These are phyloP conservation scores for Sarcophaga caerulescens DNA, from an alignment of 2,888 invertebrate species.

Conservation along the genomic window DNA sequence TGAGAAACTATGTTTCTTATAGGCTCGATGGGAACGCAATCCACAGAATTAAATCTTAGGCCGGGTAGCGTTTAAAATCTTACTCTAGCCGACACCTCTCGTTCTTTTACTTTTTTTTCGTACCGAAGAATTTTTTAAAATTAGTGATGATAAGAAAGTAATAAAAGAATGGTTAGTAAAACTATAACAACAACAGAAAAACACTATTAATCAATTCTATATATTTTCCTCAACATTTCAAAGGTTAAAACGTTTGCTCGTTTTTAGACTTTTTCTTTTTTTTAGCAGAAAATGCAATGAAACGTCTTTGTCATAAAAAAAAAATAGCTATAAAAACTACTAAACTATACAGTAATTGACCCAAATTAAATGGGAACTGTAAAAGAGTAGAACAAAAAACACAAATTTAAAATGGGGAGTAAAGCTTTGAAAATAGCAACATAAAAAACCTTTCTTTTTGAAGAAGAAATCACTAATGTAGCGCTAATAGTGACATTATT, in stretches of 20 bases:
- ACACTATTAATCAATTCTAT: conserved; percentile 31
- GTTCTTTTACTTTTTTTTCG: conserved; percentile 4
- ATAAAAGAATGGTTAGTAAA: neutral
- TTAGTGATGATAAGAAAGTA: conserved; percentile 25
- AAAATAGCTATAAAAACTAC: conserved; percentile 38
- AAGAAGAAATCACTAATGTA: no score
- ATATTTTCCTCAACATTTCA: neutral
- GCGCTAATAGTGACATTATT: no score
- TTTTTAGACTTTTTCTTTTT: no score
- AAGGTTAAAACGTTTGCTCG: no score
- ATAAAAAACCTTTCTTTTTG: no score
- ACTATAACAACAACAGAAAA: conserved; percentile 3
- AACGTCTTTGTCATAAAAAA: neutral
- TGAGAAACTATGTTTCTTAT: no score
- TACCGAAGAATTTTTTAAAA: neutral
- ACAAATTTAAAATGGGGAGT: neutral
- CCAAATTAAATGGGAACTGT: conserved; percentile 34
- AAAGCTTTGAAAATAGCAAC: neutral
- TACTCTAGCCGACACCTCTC: no score
- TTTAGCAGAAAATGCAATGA: no score
- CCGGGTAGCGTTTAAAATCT: no score
- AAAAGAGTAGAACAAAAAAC: conserved; percentile 17
- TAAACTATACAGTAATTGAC: conserved; percentile 46
- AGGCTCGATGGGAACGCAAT: no score
- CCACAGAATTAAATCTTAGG: no score